A percentile compares a stretch with the other conserved stretches of the same genome.
Conservation (phyloP, 2,888 invertebrate species). For the Drosophila mettleri region DNA sequence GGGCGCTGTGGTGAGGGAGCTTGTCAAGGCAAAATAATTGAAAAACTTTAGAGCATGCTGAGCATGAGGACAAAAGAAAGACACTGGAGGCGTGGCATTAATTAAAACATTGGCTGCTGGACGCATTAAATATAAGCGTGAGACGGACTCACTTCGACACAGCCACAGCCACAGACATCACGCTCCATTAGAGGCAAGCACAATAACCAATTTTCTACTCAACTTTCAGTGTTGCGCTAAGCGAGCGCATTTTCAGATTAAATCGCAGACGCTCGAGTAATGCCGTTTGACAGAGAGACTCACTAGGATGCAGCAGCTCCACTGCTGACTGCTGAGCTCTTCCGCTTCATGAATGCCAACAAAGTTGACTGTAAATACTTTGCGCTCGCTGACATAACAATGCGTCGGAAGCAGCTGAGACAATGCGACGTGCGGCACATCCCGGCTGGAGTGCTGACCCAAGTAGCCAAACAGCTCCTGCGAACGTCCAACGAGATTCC, state of each 20-base stretch:
- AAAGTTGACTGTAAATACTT: conserved; percentile 68
- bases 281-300: conserved; percentile 36
- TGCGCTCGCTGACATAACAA: conserved; percentile 61
- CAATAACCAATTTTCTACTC: conserved; percentile 71
- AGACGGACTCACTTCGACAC: not conserved
- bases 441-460: conserved; percentile 17
- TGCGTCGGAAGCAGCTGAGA: conserved; percentile 41
- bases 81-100: conserved; percentile 53
- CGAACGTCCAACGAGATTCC: conserved; percentile 11
- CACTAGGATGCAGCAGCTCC: conserved; percentile 24
- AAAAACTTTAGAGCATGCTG: conserved; percentile 63
- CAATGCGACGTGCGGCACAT: conserved; percentile 47
- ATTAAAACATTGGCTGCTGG: conserved; percentile 43
- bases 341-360: conserved; percentile 71
- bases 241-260: conserved; percentile 53
- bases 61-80: conserved; percentile 14
- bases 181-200: conserved; percentile 53
- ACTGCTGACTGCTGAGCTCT: conserved; percentile 33
- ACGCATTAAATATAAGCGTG: conserved; percentile 7
- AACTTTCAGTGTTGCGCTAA: conserved; percentile 46
- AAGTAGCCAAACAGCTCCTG: conserved; percentile 20
- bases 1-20: conserved; percentile 20
- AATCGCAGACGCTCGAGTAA: conserved; percentile 42
- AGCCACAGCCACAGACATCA: not conserved
- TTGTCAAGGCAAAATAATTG: conserved; percentile 70